These are phyloP conservation scores for Agapostemon virescens DNA, from an alignment of 2,888 invertebrate genomes.

Conservation along the genomic window DNA sequence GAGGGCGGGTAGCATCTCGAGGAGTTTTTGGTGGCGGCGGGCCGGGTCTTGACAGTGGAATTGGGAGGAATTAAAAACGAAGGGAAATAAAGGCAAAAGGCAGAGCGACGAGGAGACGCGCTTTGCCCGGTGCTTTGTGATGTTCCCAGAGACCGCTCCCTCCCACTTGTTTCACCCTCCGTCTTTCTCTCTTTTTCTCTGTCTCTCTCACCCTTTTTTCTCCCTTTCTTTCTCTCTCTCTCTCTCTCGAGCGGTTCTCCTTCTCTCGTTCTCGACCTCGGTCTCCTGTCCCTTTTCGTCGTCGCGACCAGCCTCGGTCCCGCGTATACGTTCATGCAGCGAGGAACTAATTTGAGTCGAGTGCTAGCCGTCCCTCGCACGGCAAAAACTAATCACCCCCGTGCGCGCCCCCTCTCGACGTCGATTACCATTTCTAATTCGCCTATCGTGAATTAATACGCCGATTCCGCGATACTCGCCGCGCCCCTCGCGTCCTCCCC, in stretches of 20 bases:
- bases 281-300: constrained; percentile 36
- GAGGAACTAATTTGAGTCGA: constrained; percentile 73
- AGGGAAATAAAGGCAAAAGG: constrained; percentile 74
- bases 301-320: constrained; percentile 53
- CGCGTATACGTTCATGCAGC: constrained; percentile 61
- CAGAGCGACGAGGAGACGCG: constrained; percentile 54
- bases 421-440: constrained; percentile 74
- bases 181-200: constrained; percentile 10
- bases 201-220: constrained; percentile 17
- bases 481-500: not conserved
- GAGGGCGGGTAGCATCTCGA: constrained; percentile 43
- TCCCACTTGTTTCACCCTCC: constrained; percentile 54
- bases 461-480: constrained; percentile 24
- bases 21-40: constrained; percentile 64
- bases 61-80: constrained; percentile 74
- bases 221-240: constrained; percentile 30
- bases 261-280: constrained; percentile 12
- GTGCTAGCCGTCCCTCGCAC: constrained; percentile 55
- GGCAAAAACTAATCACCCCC: constrained; percentile 66
- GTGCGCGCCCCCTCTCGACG: constrained; percentile 36
- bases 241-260: constrained; percentile 15
- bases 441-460: constrained; percentile 71
- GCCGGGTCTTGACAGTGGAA: constrained; percentile 68
- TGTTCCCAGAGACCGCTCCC: constrained; percentile 68
- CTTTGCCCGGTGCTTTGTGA: constrained; percentile 71